Evolutionary conservation across 2,113 vertebrate species (phyloP), one percentile per base, ranked within the genome.

Genomic region (Melanostigma gelatinosum): DNA sequence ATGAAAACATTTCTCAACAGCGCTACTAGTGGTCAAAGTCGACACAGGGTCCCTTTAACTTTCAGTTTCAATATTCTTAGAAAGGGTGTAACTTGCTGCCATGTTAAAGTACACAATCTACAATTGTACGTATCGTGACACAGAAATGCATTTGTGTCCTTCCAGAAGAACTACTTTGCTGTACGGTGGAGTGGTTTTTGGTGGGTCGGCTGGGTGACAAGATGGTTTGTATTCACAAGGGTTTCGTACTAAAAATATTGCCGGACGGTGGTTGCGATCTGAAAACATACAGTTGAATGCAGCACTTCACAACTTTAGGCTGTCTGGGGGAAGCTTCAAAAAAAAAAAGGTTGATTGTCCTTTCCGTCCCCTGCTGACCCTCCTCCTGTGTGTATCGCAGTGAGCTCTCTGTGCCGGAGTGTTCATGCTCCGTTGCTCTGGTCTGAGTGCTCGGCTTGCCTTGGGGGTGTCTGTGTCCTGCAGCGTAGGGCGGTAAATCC

Each of bases 401-500:
- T 7, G 9, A 40, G 84, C 44, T 40, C 52, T 64, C 84, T 60
- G 57, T 65, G 73, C 79, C 6, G 0, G n/a, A 20, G 61, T 20
- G 22, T 79, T 87, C 78, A 87, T 80, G 88, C 86, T 91, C 90
- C 79, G 85, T 82, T 87, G 90, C 84, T 92, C 81, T 83, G 84
- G 91, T 86, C 86, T 87, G 79, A 82, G 63, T 8, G 48, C 65
- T 85, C 69, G 10, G 42, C 77, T 80, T 60, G 80, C 87, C 77
- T 83, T 79, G 70, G 87, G 89, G 90, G 82, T 82, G 82, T 83
- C 87, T 87, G 85, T 65, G 66, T 90, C 84, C 81, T 87, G 89
- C 84, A 82, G 84, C 84, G 64, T 72, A 77, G 64, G 70, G 77
- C 86, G 10, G 85, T 94, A 92, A 94, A 94, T 94, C 88, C 88